Base-by-base conservation (phyloP, 2,797 vertebrate genomes). In the Eurystomus glaucurus region DNA sequence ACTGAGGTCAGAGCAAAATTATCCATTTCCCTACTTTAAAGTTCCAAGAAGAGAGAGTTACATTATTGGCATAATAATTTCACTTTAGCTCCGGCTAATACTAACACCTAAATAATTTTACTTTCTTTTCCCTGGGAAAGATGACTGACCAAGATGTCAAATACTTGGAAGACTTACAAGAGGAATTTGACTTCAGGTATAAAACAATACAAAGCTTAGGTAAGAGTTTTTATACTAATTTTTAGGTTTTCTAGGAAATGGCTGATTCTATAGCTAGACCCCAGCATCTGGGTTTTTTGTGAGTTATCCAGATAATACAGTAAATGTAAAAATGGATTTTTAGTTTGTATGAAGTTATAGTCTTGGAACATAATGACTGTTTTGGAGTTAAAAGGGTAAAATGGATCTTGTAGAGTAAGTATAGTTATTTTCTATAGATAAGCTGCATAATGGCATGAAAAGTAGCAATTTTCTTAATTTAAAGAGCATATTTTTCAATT, bases 151-250 rank as follows among this genome's bases (percentile, higher is more conserved):
- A 99, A 98, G 99, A 99, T 61, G 99, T 99, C 85, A 99, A 99
- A 97, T 99, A 98, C 98, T 98, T 99, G 83, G 99, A 99, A 97
- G 99, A 99, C 97, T 97, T 99, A 97, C 99, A 99, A 97, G 99
- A 99, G 29, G 99, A 99, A 96, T 99, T 99, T 98, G 99, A 99
- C 97, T 99, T 99, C 98, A 99, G 99, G 72, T 99, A 99, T 96
- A 99, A 99, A 98, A 99, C 99, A 51, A 98, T 99, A 45, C 99
- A 99, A 95, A 99, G 99, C 79, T 98, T 99, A 98, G 99, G 99
- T 99, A 98, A 98, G 98, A 88, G 60, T 16, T 92, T 85, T 68
- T 77, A 19, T 43, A 54, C 11, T 58, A 7, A 28, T 50, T 45
- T 90, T 64, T 58, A 75, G 46, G 71, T 78, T 80, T 19, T 23